Percentiles rank a stretch among this genome's conserved stretches.
Conservation (phyloP, 2,888 invertebrate species). For the Holacanthella duospinosa region DNA sequence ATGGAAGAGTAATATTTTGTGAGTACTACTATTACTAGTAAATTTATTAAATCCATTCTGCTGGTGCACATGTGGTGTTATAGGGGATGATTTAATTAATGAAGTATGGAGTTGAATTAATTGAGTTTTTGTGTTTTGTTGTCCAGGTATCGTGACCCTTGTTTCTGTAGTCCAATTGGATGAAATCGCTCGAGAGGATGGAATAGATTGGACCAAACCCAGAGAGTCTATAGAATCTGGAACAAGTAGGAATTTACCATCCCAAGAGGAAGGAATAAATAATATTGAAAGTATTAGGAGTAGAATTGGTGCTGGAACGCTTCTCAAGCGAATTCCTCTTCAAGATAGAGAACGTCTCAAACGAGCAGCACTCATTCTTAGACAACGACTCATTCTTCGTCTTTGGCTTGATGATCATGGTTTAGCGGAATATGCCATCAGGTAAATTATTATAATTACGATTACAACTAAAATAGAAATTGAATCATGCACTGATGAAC, state of each 20-base stretch:
- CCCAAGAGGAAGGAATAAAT: neutral
- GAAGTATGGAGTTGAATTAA: no score
- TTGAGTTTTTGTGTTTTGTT: conserved; percentile 8
- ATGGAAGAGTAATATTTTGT: no score
- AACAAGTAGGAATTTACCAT: neutral
- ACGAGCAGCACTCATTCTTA: conserved; percentile 66
- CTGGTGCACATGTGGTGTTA: no score
- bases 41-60: no score
- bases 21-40: no score
- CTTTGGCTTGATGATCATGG: conserved; percentile 59
- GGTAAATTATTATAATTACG: no score
- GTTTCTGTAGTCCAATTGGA: conserved; percentile 70
- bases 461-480: no score
- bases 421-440: conserved; percentile 41
- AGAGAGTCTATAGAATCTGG: neutral
- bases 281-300: neutral
- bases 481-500: no score
- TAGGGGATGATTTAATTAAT: no score
- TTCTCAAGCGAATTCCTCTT: conserved; percentile 51
- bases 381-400: conserved; percentile 70
- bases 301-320: neutral
- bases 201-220: neutral
- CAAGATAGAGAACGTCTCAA: conserved; percentile 73
- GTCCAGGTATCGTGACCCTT: conserved; percentile 67
- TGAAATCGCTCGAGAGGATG: conserved; percentile 29